Percentiles rank a stretch among this genome's conserved stretches.
phyloP scores from a whole-genome alignment of 2,888 invertebrate genomes.

The Chaetoderma sp. region DNA sequence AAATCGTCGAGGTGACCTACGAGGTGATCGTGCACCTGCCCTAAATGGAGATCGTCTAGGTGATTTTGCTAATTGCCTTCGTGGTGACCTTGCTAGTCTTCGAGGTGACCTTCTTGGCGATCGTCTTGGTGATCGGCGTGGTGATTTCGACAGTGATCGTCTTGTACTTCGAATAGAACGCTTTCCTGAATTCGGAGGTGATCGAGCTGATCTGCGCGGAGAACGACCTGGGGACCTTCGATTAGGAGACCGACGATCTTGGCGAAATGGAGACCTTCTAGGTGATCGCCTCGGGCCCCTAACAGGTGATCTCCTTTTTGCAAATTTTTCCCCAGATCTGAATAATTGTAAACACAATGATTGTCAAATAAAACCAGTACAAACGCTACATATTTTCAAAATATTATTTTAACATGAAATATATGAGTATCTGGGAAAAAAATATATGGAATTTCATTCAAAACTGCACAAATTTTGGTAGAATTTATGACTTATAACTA shows the following conservation, averaged over 20 bases:
- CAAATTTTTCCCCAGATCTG: too few species aligned
- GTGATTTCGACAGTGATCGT: constrained; percentile 32
- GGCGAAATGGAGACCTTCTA: constrained; percentile 18
- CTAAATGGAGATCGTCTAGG: constrained; percentile 36
- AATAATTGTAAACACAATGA: too few species aligned
- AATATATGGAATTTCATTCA: too few species aligned
- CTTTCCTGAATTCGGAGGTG: background rate
- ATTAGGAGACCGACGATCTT: constrained; percentile 28
- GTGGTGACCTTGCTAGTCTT: constrained; percentile 30
- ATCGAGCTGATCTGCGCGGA: background rate
- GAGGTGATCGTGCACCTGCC: constrained; percentile 6
- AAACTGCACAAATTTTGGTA: too few species aligned
- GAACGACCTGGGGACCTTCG: constrained; percentile 17
- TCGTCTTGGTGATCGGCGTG: constrained; percentile 34
- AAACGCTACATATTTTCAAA: too few species aligned
- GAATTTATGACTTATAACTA: too few species aligned
- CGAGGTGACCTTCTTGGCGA: constrained; percentile 29
- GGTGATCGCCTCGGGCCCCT: background rate
- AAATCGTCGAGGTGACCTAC: background rate
- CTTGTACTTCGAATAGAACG: constrained; percentile 23
- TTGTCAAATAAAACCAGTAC: too few species aligned
- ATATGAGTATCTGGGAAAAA: too few species aligned
- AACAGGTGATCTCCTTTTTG: too few species aligned
- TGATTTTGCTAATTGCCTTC: constrained; percentile 12
- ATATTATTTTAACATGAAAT: too few species aligned